Evolutionary conservation across 2,113 vertebrate species (phyloP), one percentile per base, ranked within the genome.

Genomic region (Brienomyrus longianalis): DNA sequence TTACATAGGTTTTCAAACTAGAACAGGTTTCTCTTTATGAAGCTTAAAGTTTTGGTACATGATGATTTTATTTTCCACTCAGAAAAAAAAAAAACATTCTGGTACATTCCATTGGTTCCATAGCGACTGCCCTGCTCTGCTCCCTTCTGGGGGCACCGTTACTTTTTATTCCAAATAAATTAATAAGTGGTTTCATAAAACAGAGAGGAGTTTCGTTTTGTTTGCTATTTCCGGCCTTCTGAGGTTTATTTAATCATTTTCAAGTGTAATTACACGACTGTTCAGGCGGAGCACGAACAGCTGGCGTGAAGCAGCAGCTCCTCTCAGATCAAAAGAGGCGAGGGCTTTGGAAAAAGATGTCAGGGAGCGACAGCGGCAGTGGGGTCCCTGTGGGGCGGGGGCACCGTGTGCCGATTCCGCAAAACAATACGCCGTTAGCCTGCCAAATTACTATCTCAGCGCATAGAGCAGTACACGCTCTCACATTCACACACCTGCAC

Each of bases 41-140:
- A 48, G 45, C 43, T 85, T 43, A 85, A 39, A 8, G 9, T 86
- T 86, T 84, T 84, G 83, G 21, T 47, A 23, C 39, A 3, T 84
- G 83, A 83, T 83, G 80, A 23, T 84, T 56, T 86, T 86, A 86
- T 48, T 86, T 86, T 86, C 83, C 83, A n/a, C 23, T 85, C 83
- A 85, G 47, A 51, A 7, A 11, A 39, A 7, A 11, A 39, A 50
- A 50, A 27, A 54, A 17, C 15, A 43, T 35, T 87, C 50, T 8
- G 27, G 5, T 48, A 86, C 45, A 39, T 23, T 35, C 50, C 47
- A 27, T 56, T 54, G 21, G 31, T 9, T 87, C n/a, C 51, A 86
- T 39, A 51, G 31, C 17, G 51, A 54, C 51, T 56, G 85, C 48
- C 3, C 51, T 56, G 85, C 85, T 86, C 15, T 52, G 43, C 74